Conservation (phyloP, 2,888 invertebrate species). For the Lycocerus yunnanus region DNA sequence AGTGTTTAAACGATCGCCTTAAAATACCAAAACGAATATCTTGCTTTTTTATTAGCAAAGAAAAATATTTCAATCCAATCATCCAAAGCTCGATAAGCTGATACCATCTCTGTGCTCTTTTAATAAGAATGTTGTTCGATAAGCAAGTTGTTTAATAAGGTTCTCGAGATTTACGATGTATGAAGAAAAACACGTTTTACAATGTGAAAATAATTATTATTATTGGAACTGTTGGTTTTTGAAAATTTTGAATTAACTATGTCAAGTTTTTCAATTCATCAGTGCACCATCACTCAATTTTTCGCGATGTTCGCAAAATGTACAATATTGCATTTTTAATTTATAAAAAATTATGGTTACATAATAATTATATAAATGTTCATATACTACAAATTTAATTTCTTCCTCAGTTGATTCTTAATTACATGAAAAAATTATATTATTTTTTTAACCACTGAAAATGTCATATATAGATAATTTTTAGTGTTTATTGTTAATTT, state of each 20-base stretch:
- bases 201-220: conserved; percentile 13
- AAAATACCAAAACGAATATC: neutral
- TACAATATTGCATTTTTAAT: no score
- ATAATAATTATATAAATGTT: no score
- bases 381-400: neutral
- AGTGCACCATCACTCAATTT: no score
- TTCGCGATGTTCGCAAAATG: no score
- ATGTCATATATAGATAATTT: no score
- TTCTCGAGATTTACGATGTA: conserved; percentile 15
- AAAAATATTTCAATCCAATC: neutral
- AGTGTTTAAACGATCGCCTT: neutral
- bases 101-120: conserved; percentile 13
- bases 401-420: neutral
- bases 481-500: no score
- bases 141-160: neutral
- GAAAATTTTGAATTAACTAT: neutral
- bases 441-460: no score
- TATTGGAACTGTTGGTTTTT: neutral
- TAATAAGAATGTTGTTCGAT: conserved; percentile 17
- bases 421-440: neutral
- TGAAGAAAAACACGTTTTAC: conserved; percentile 11
- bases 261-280: no score
- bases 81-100: conserved; percentile 14
- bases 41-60: neutral
- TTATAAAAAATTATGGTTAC: no score